phyloP scores from a whole-genome alignment of 2,797 vertebrate genomes.

The Jordanella pulchra region DNA sequence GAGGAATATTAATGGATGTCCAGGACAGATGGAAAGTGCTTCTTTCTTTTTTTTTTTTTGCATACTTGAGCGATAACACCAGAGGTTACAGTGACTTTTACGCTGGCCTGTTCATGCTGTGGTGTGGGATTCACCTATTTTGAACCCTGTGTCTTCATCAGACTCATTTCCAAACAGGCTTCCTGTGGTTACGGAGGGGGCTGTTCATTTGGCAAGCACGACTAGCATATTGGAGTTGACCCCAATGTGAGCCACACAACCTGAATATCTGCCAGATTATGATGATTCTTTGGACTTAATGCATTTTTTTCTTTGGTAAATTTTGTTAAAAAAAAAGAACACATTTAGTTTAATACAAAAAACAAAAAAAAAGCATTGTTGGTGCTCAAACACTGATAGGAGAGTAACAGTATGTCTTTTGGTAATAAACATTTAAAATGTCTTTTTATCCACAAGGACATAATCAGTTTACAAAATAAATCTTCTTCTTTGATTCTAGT shows the following conservation, averaged over 20 bases:
- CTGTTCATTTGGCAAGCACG: not conserved
- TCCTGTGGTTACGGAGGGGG: not conserved
- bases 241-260: not conserved
- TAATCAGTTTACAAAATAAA: not conserved
- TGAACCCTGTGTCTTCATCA: slow-evolving; percentile 11
- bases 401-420: not conserved
- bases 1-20: slow-evolving; percentile 71
- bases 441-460: not conserved
- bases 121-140: slow-evolving; percentile 12
- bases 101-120: not conserved
- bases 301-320: not conserved
- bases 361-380: not conserved
- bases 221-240: slow-evolving; percentile 24
- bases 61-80: slow-evolving; percentile 23
- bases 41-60: slow-evolving; percentile 16
- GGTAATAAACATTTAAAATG: not conserved
- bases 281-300: not conserved
- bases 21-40: slow-evolving; percentile 45
- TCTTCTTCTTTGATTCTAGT: not conserved
- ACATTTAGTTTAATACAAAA: not conserved
- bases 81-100: slow-evolving; percentile 10
- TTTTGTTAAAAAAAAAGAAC: not conserved
- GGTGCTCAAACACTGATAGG: not conserved
- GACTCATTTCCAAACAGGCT: slow-evolving; percentile 9
- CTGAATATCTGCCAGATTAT: slow-evolving; percentile 35